A percentile compares a stretch with the other conserved stretches of the same genome.
These are phyloP conservation scores for Penaeus chinensis DNA, from an alignment of 1,140 invertebrate genomes.

Conservation along the genomic window DNA sequence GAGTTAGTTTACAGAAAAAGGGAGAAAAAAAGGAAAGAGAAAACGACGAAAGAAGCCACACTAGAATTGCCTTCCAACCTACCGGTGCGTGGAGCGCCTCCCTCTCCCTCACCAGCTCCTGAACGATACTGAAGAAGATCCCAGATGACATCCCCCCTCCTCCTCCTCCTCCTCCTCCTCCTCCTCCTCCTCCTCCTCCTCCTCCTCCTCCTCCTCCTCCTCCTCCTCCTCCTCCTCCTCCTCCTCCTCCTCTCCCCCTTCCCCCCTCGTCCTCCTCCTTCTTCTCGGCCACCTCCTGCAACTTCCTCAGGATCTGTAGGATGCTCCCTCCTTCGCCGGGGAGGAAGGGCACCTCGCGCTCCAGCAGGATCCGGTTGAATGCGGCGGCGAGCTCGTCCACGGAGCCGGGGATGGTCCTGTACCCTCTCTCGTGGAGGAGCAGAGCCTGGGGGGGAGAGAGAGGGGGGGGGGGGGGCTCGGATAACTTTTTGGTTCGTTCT, in stretches of 20 bases:
- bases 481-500: too few species aligned
- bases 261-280: neutral
- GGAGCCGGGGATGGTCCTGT: slow-evolving; percentile 8
- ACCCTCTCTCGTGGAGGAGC: slow-evolving; percentile 8
- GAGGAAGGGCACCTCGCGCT: neutral
- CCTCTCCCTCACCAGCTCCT: neutral
- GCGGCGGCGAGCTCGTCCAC: neutral
- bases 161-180: neutral
- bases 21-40: too few species aligned
- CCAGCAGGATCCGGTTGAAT: slow-evolving; percentile 24
- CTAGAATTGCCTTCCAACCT: neutral
- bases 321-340: slow-evolving; percentile 25
- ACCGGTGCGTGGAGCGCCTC: neutral
- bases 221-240: neutral
- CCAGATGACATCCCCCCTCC: neutral
- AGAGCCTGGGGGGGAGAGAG: neutral
- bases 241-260: too few species aligned
- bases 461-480: too few species aligned
- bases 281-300: neutral
- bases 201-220: neutral
- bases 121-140: slow-evolving; percentile 3
- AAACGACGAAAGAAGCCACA: too few species aligned
- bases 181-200: neutral
- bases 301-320: slow-evolving; percentile 9
- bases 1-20: too few species aligned